Conservation (phyloP, 2,797 vertebrate genomes). For the Hozukius guyotensis region DNA sequence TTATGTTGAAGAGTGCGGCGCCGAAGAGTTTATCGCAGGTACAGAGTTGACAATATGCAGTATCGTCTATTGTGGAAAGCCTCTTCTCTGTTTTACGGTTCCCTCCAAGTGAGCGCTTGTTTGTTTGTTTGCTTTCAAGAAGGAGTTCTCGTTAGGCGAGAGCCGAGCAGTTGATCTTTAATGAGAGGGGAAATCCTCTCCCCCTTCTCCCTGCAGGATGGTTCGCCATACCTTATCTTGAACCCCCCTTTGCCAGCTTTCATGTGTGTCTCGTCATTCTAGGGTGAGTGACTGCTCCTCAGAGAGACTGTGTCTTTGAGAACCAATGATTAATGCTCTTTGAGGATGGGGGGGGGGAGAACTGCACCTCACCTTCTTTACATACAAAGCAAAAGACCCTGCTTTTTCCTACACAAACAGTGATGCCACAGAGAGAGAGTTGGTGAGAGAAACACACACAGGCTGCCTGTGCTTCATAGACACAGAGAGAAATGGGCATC, state of each 20-base stretch:
- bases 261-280: slow-evolving; percentile 70
- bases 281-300: slow-evolving; percentile 69
- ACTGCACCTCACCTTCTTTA: slow-evolving; percentile 43
- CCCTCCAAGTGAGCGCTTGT: slow-evolving; percentile 26
- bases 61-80: neutral
- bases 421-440: slow-evolving; percentile 4
- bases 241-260: slow-evolving; percentile 48
- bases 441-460: slow-evolving; percentile 15
- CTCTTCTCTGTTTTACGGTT: neutral
- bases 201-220: slow-evolving; percentile 28
- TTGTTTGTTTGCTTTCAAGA: slow-evolving; percentile 58
- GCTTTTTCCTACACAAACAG: slow-evolving; percentile 49
- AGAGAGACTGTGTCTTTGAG: slow-evolving; percentile 66
- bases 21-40: neutral
- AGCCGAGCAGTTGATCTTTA: slow-evolving; percentile 72
- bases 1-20: neutral
- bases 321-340: slow-evolving; percentile 69
- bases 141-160: slow-evolving; percentile 58
- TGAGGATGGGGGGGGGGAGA: slow-evolving; percentile 40
- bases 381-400: slow-evolving; percentile 50
- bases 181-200: slow-evolving; percentile 66
- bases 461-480: neutral
- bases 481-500: slow-evolving; percentile 24
- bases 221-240: slow-evolving; percentile 58
- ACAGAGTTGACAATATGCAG: neutral